Evolutionary conservation across 2,888 invertebrate genomes (phyloP).

Genomic region (Nomada fabriciana): DNA sequence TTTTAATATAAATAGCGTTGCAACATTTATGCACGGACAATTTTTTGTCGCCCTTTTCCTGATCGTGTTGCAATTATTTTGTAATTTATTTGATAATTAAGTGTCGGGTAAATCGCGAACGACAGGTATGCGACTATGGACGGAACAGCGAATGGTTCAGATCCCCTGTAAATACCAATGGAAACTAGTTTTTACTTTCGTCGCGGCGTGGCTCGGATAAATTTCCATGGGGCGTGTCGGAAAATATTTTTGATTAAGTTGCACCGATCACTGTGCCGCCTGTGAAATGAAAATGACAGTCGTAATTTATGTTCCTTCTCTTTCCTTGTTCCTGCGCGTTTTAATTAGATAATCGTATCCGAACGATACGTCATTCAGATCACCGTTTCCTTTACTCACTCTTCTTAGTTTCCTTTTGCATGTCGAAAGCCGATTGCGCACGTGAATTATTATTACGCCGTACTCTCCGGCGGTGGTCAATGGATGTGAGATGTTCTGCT

Average conservation of each 20-base stretch:
- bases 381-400: background rate
- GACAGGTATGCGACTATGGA: slow-evolving; percentile 42
- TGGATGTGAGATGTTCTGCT: background rate
- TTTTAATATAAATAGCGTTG: too few relatives aligned
- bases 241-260: background rate
- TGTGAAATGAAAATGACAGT: background rate
- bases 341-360: slow-evolving; percentile 13
- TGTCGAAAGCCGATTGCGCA: background rate
- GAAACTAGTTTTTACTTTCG: slow-evolving; percentile 53
- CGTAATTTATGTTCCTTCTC: background rate
- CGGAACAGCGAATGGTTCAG: background rate
- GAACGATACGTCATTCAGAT: background rate
- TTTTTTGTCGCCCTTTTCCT: background rate
- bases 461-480: background rate
- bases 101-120: slow-evolving; percentile 11
- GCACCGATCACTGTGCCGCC: background rate
- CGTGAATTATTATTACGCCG: too few relatives aligned
- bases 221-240: background rate
- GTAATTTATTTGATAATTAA: too few relatives aligned
- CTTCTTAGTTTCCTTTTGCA: slow-evolving; percentile 1
- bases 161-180: slow-evolving; percentile 26
- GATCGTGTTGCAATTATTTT: background rate
- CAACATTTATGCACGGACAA: background rate
- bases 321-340: background rate
- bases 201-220: background rate